A percentile compares a stretch with the other conserved stretches of the same genome.
Conservation (phyloP, 1,140 invertebrate genomes). For the Gryon sp. region DNA sequence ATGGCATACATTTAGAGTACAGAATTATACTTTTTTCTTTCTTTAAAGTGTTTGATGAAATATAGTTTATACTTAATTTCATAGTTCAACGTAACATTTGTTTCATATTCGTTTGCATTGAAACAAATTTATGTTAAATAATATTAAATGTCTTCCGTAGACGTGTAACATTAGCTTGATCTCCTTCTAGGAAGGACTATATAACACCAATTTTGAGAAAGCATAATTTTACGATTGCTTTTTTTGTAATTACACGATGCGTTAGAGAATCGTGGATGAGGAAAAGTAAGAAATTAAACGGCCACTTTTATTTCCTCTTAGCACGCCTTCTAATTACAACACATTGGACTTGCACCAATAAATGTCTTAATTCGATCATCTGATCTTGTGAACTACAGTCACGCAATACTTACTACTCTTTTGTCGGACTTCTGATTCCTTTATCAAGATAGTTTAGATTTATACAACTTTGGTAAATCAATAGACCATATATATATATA, state of each 20-base stretch:
- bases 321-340: conserved; percentile 7
- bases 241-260: conserved; percentile 3
- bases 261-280: background rate
- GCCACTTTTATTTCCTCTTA: conserved; percentile 27
- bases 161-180: too few relatives aligned
- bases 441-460: background rate
- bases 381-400: background rate
- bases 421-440: background rate
- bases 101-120: too few relatives aligned
- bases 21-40: too few relatives aligned
- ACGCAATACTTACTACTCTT: conserved; percentile 12
- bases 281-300: conserved; percentile 15
- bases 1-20: too few relatives aligned
- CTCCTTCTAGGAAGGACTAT: too few relatives aligned
- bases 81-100: too few relatives aligned
- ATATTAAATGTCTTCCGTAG: too few relatives aligned
- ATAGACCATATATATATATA: conserved; percentile 7
- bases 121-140: too few relatives aligned
- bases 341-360: conserved; percentile 12
- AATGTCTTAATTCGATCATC: conserved; percentile 13
- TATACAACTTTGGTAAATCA: background rate
- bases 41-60: too few relatives aligned
- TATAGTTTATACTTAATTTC: too few relatives aligned
- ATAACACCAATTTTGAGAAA: background rate
- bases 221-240: background rate